Base-by-base conservation (phyloP, 2,888 invertebrate species). In the Erpobdella octoculata region DNA sequence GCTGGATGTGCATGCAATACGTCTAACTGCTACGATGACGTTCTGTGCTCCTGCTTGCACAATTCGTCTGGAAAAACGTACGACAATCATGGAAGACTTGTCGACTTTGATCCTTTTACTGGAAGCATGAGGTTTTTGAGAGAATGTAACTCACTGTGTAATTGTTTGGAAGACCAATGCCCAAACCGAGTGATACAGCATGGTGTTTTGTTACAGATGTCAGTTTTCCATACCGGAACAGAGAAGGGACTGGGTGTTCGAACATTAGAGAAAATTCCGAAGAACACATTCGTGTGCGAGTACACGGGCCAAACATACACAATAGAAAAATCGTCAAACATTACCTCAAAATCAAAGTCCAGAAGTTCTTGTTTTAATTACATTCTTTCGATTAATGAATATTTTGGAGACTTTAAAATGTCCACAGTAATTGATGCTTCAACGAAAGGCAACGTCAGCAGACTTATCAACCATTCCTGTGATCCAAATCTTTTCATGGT, bases 381-480 rank as follows among this genome's bases (percentile, higher is more conserved):
- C 28, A 36, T 69, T 35, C 36, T 69, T 28, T 28, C 25, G 31
- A 31, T 69, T 21, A 48, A 25, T 5, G 69, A 69, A 58, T n/a
- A 33, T 35, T 69, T 69, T 58, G 2, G 35, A 15, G 21, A 37
- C 33, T 35, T n/a, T 37, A 65, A 25, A 65, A 21, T 37, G 37
- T n/a, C 37, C 9, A 69, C 69, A 48, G 36, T 93, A 71, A 97
- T 99, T 73, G 98, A 99, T 85, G 98, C 98, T 1, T 97, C 97
- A 0, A 85, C 88, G 78, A 93, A 91, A 83, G 98, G 98, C 41
- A 97, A 96, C 81, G 89, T 93, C 73, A 96, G 97, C 0, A 86
- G 98, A 53, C 99, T 97, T 81, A 95, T 98, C 78, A 99, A 99
- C 84, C 98, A 99, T 82, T 95, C 95, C 62, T 99, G 98, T 82